Base-by-base conservation (phyloP, 2,113 vertebrate genomes). In the Pseudorhombus dupliciocellatus region DNA sequence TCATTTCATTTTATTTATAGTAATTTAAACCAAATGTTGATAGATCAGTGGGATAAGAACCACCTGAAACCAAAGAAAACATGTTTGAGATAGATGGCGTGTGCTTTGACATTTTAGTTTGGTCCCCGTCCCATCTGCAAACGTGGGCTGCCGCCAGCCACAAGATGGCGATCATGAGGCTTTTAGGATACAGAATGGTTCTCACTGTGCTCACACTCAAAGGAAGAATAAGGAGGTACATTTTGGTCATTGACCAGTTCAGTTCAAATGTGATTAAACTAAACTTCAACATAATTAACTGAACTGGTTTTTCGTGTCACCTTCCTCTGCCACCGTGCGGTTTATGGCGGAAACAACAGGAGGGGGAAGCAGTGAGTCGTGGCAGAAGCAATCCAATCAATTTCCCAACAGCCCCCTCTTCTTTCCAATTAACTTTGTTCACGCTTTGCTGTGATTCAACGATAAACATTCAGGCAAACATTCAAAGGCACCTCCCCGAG, bases 341-440 rank as follows among this genome's bases (percentile, higher is more conserved):
- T 65, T 84, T 77, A 65, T 50, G 55, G 54, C 58, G 80, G 30
- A 26, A 61, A 74, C 46, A 75, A 59, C 24, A 73, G 67, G 53
- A 71, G 60, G 25, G 37, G 59, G 53, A 58, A 62, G 44, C 70
- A 79, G 60, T 26, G 70, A 79, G 40, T 57, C 25, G 62, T 77
- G 73, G 77, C 22, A 18, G 70, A 73, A 0, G 34, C 64, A 52
- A 66, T 57, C 61, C 66, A 52, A 26, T 66, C 26, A 40, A 22
- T 66, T 84, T 80, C 7, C 67, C 59, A 65, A 60, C 73, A 74
- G 75, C 61, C 53, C 52, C 79, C 70, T 20, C 16, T 80, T 63
- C 64, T 79, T 83, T 86, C 81, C 73, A 85, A 75, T 86, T 75
- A 87, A 65, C 65, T 65, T 67, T 34, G 59, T 75, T 80, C 75